Base-by-base conservation (phyloP, 2,113 vertebrate genomes). In the Variabilichromis moorii region DNA sequence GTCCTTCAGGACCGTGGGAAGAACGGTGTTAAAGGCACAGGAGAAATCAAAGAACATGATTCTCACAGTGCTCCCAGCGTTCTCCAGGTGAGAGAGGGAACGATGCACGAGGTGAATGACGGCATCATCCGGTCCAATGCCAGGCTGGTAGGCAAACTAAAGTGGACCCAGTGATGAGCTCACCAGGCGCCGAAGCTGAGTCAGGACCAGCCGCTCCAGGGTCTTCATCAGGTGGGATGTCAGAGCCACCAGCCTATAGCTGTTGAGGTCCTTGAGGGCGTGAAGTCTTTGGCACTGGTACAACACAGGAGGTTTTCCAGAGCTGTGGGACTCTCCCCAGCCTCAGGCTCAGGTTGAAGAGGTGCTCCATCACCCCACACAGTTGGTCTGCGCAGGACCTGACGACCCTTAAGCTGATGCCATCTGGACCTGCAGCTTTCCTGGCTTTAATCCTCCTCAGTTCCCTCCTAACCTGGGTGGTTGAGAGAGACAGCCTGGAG, bases 111-210 rank as follows among this genome's bases (percentile, higher is more conserved):
- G 42, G 13, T 47, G 45, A 4, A 47, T 47, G 14, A 47, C 2
- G 6, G 0, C 0, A 47, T 45, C 42, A 45, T 45, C 3, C 0
- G 13, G 0, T 45, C 42, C 42, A 45, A 2, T 45, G 13, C 42
- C 42, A 45, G 13, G 42, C 1, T 45, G 42, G 42, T 16, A 1
- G 13, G 13, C 42, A 45, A 47, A 4, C 0, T 47, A 14, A 7
- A 47, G 45, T 47, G 45, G 45, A 3, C 0, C 45, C 14, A 47
- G 7, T 47, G 45, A 47, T 47, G 6, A 45, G 13, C 13, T 14
- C 6, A 14, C 13, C 3, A 45, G 42, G 13, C 0, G 6, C 42
- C 42, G 0, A 16, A 16, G 7, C 4, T 17, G 1, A 17, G 45
- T 0, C 45, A 47, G 14, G 45, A 47, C 45, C 45, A 47, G 4